Evolutionary conservation across 1,140 invertebrate species (phyloP).

Genomic region (Ruditapes philippinarum): DNA sequence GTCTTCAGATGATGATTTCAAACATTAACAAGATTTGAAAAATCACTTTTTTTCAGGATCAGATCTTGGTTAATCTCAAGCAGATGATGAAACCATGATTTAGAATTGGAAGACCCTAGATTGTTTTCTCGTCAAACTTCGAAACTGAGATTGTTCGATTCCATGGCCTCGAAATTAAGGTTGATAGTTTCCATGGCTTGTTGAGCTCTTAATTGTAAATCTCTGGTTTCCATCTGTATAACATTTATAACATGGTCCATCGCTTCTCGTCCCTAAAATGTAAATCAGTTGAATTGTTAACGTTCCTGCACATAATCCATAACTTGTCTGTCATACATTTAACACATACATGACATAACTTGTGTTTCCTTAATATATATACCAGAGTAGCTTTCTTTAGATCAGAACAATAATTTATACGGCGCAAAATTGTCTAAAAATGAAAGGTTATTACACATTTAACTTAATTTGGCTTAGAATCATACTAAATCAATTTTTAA

Average conservation of each 20-base stretch:
- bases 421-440: too few species aligned
- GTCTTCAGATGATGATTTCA: too few species aligned
- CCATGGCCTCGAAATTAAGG: slow-evolving; percentile 27
- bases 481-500: too few species aligned
- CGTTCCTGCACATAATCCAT: neutral
- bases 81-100: neutral
- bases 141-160: too few species aligned
- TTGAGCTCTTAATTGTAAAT: slow-evolving; percentile 91
- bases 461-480: too few species aligned
- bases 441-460: too few species aligned
- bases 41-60: neutral
- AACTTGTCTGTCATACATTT: too few species aligned
- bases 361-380: too few species aligned
- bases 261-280: slow-evolving; percentile 93
- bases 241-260: slow-evolving; percentile 98
- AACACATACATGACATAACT: too few species aligned
- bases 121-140: neutral
- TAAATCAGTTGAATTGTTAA: neutral
- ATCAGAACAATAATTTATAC: too few species aligned
- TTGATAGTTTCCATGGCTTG: slow-evolving; percentile 91
- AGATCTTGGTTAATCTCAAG: neutral
- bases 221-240: slow-evolving; percentile 93
- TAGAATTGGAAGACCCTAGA: slow-evolving; percentile 18
- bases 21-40: too few species aligned
- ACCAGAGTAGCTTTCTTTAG: too few species aligned